phyloP scores from a whole-genome alignment of 2,113 vertebrate species.

The Carettochelys insculpta region DNA sequence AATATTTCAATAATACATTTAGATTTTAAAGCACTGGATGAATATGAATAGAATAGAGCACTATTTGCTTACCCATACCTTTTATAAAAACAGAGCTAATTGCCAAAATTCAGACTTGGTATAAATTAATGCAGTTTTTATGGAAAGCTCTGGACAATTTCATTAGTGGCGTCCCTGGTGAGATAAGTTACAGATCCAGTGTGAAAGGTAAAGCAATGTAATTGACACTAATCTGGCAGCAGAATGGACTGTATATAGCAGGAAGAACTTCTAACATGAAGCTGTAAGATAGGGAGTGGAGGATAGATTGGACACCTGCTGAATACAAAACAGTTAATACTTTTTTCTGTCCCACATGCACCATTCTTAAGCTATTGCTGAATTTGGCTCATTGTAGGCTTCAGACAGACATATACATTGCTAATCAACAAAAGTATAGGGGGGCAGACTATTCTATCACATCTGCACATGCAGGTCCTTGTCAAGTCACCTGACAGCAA shows the following conservation, averaged over 20 bases:
- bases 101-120: rapidly evolving
- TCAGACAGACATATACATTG: background rate
- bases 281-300: background rate
- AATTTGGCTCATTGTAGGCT: background rate
- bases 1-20: background rate
- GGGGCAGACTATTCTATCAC: background rate
- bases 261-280: background rate
- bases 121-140: background rate
- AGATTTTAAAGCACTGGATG: background rate
- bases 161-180: background rate
- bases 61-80: background rate
- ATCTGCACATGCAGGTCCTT: background rate
- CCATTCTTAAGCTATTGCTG: background rate
- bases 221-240: too few species aligned
- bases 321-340: background rate
- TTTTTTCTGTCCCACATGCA: background rate
- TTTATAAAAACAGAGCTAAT: background rate
- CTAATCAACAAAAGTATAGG: background rate
- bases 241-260: background rate
- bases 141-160: background rate
- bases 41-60: background rate
- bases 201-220: background rate
- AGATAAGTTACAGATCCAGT: background rate
- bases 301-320: background rate
- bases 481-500: background rate